These are phyloP conservation scores for Edolisoma coerulescens DNA, from an alignment of 2,113 vertebrate genomes.

Conservation along the genomic window DNA sequence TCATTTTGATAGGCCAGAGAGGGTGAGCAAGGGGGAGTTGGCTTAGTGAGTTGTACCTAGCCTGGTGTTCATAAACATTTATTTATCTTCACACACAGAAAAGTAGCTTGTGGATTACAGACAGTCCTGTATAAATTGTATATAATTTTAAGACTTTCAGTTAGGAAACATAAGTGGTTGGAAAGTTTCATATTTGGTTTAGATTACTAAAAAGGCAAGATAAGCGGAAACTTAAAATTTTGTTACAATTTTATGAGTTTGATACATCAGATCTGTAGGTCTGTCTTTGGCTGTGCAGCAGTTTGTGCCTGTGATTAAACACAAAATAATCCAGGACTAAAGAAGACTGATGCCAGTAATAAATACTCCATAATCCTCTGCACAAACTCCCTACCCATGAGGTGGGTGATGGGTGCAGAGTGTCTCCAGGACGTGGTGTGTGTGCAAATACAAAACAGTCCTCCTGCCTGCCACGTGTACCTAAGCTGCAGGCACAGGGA, in stretches of 20 bases:
- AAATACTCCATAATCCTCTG: background rate
- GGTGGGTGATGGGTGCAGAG: background rate
- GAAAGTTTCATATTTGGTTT: background rate
- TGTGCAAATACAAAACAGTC: background rate
- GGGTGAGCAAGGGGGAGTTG: background rate
- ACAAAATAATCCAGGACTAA: background rate
- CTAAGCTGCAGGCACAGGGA: background rate
- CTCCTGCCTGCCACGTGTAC: background rate
- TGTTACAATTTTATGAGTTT: background rate
- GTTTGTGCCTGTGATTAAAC: background rate
- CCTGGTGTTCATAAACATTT: background rate
- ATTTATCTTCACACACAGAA: background rate
- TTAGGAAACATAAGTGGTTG: background rate
- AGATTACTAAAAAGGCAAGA: background rate
- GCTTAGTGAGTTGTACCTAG: background rate
- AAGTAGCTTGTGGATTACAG: background rate
- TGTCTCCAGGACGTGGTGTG: background rate
- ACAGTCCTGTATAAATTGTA: background rate
- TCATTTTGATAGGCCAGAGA: background rate
- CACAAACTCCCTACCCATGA: background rate
- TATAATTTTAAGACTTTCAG: background rate
- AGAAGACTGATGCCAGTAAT: background rate
- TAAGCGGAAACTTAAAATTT: background rate
- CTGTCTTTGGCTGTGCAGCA: background rate
- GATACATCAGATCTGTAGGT: background rate